Conservation (phyloP, 2,797 vertebrate genomes). For the Poliocrania exsul region DNA sequence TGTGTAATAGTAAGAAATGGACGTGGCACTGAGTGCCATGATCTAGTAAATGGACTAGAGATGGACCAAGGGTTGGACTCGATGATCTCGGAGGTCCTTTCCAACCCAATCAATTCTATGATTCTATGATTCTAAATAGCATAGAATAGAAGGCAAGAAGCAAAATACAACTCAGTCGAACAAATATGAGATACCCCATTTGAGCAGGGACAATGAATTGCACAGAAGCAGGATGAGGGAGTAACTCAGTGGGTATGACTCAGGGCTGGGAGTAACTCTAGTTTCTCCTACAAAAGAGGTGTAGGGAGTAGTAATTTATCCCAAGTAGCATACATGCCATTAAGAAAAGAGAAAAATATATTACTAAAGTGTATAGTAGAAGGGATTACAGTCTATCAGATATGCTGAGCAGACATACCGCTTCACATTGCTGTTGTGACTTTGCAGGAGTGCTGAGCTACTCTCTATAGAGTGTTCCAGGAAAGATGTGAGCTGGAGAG, state of each 20-base stretch:
- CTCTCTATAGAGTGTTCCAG: fast-evolving
- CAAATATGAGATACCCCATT: not conserved
- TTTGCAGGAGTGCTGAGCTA: not conserved
- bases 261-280: not conserved
- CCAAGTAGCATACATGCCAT: not conserved
- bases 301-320: not conserved
- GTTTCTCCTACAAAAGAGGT: not conserved
- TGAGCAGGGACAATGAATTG: not conserved
- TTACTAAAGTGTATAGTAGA: not conserved
- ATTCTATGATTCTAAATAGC: too few species aligned
- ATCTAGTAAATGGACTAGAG: too few species aligned
- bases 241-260: not conserved
- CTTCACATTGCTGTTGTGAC: not conserved
- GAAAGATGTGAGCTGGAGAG: not conserved
- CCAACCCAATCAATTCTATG: too few species aligned
- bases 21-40: too few species aligned
- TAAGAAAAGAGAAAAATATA: not conserved
- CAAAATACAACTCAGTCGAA: not conserved
- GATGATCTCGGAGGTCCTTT: too few species aligned
- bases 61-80: too few species aligned
- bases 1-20: not conserved
- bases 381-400: not conserved
- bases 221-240: not conserved
- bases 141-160: not conserved
- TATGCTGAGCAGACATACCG: not conserved